Evolutionary conservation across 2,113 vertebrate species (phyloP).

Genomic region (Esox niger): DNA sequence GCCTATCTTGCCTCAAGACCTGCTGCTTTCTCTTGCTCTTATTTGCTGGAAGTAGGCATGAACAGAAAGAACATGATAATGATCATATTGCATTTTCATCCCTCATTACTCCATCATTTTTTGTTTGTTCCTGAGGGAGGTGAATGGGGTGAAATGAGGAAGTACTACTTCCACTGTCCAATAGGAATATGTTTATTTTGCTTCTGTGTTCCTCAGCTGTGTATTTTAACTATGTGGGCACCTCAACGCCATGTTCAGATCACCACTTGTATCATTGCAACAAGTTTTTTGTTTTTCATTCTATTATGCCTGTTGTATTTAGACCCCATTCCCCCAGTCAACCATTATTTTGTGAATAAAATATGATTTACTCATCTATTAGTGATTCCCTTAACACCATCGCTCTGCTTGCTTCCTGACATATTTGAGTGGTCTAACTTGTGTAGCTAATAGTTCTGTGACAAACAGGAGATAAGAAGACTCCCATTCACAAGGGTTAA

Average conservation of each 20-base stretch:
- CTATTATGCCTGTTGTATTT: not conserved
- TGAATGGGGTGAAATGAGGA: not conserved
- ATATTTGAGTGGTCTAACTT: not conserved
- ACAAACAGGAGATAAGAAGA: slow-evolving; percentile 37
- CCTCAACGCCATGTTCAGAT: not conserved
- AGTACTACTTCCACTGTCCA: no score
- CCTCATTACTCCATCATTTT: slow-evolving; percentile 22
- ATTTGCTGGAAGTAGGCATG: slow-evolving; percentile 34
- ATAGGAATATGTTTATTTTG: not conserved
- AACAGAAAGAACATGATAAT: slow-evolving; percentile 55
- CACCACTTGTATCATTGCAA: not conserved
- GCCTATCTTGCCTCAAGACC: slow-evolving; percentile 36
- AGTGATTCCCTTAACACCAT: not conserved
- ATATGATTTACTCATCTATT: not conserved
- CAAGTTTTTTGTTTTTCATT: not conserved
- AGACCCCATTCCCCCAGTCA: not conserved
- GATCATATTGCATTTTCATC: slow-evolving; percentile 27
- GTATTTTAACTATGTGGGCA: not conserved
- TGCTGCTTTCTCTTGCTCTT: slow-evolving; percentile 2
- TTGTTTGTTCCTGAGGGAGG: slow-evolving; percentile 24
- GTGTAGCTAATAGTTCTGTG: slow-evolving; percentile 3
- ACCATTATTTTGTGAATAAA: not conserved
- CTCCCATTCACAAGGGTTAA: slow-evolving; percentile 53
- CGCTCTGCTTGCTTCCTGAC: not conserved
- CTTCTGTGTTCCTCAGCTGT: not conserved